Evolutionary conservation across 2,113 vertebrate genomes (phyloP).

Genomic region (Ailuropoda melanoleuca): DNA sequence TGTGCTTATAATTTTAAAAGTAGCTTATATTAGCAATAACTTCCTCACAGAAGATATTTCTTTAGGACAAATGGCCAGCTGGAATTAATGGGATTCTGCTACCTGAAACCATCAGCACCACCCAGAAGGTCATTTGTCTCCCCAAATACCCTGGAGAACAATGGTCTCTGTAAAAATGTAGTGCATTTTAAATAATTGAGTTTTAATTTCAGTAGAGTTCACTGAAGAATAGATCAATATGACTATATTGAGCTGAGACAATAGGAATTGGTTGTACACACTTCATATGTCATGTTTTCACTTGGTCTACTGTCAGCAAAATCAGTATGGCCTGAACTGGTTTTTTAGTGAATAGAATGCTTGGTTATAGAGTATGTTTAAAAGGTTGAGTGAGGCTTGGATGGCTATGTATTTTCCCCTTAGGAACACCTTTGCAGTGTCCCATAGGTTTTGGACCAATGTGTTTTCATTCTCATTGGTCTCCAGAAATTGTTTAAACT

Average conservation of each 20-base stretch:
- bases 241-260: neutral
- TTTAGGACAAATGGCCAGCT: conserved; percentile 6
- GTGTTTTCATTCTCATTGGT: no score
- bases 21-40: conserved; percentile 46
- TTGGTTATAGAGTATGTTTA: neutral
- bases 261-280: neutral
- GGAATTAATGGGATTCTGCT: neutral
- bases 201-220: conserved; percentile 74
- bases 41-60: neutral
- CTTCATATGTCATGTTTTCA: neutral
- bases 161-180: conserved; percentile 55
- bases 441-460: no score
- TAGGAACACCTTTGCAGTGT: no score
- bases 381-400: neutral
- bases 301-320: neutral
- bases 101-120: neutral
- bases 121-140: conserved; percentile 9
- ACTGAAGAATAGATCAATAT: conserved; percentile 46
- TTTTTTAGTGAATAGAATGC: neutral
- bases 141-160: conserved; percentile 21
- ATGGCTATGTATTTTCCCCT: no score
- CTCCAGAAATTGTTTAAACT: no score
- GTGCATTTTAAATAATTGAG: conserved; percentile 59
- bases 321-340: neutral
- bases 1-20: neutral